A percentile compares a stretch with the other conserved stretches of the same genome.
Evolutionary conservation across 2,113 vertebrate species (phyloP).

Genomic region (Ptilonorhynchus violaceus): DNA sequence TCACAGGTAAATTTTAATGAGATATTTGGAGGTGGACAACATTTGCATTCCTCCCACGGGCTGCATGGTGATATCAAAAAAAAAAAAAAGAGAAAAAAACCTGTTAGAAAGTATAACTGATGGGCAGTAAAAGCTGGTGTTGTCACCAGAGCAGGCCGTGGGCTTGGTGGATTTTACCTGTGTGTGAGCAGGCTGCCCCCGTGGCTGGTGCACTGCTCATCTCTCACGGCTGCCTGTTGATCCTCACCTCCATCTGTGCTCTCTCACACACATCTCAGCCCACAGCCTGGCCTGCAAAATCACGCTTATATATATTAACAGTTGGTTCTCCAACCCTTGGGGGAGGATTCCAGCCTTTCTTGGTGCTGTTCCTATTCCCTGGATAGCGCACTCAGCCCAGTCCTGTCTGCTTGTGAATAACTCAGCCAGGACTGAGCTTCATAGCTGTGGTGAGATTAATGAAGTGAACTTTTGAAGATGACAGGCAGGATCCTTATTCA

Average conservation of each 20-base stretch:
- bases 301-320: neutral
- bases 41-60: neutral
- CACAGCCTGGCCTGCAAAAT: neutral
- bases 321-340: fast-evolving
- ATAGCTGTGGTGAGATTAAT: neutral
- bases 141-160: neutral
- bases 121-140: neutral
- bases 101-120: neutral
- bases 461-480: neutral
- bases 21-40: neutral
- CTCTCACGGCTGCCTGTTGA: neutral
- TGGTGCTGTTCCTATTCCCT: neutral
- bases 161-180: neutral
- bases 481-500: neutral
- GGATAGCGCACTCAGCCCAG: neutral
- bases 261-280: neutral
- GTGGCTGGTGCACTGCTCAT: neutral
- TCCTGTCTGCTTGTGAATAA: neutral
- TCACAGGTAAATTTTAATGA: neutral
- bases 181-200: neutral
- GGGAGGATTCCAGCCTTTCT: neutral
- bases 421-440: neutral
- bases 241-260: neutral
- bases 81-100: neutral
- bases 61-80: neutral